Conservation (phyloP, 2,113 vertebrate species). For the Dromaius novaehollandiae region DNA sequence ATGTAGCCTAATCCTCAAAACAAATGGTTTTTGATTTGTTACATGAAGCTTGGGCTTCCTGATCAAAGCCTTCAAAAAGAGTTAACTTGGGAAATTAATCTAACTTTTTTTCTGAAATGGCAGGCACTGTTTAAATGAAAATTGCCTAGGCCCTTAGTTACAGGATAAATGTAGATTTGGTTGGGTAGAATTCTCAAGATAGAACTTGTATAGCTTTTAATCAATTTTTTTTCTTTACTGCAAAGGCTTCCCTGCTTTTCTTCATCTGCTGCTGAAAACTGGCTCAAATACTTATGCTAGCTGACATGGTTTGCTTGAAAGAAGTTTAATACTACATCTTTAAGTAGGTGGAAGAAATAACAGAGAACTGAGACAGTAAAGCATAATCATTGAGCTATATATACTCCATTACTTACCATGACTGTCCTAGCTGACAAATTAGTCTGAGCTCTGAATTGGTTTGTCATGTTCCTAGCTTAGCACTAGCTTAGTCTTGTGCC, state of each 20-base stretch:
- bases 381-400: neutral
- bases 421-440: neutral
- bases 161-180: neutral
- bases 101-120: neutral
- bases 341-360: neutral
- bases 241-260: neutral
- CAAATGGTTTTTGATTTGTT: neutral
- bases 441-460: neutral
- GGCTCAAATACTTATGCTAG: neutral
- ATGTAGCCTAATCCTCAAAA: neutral
- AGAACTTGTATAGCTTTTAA: neutral
- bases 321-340: neutral
- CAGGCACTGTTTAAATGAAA: neutral
- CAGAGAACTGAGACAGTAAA: neutral
- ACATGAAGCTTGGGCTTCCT: neutral
- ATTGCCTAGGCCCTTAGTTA: neutral
- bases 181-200: neutral
- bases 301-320: neutral
- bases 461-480: neutral
- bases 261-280: neutral
- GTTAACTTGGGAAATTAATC: neutral
- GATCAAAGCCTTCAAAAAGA: neutral
- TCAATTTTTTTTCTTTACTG: neutral
- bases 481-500: neutral
- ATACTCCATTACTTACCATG: neutral